Conservation (phyloP, 1,140 invertebrate genomes). For the Macrotrachela quadricornifera region DNA sequence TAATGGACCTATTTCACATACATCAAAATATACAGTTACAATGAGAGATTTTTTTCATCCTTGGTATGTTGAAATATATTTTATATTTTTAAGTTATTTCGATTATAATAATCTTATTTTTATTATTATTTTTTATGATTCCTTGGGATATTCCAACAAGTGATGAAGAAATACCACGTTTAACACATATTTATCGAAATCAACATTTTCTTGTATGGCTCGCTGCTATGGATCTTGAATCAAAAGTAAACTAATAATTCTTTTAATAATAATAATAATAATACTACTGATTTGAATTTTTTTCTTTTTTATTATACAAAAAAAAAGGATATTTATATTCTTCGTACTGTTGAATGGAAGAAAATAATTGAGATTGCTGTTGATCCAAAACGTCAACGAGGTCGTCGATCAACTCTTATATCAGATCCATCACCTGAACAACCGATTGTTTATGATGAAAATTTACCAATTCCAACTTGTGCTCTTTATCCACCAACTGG, state of each 20-base stretch:
- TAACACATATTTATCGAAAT: conserved; percentile 24
- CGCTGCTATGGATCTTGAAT: conserved; percentile 22
- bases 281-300: conserved; percentile 17
- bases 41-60: conserved; percentile 33
- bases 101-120: no score
- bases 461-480: conserved; percentile 20
- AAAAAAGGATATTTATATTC: no score
- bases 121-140: conserved; percentile 12
- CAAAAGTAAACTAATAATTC: no score
- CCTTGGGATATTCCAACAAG: conserved; percentile 28
- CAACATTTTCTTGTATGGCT: conserved; percentile 30
- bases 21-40: conserved; percentile 16
- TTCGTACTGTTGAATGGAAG: conserved; percentile 19
- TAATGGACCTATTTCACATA: conserved; percentile 14
- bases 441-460: conserved; percentile 18
- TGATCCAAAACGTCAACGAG: conserved; percentile 16
- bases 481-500: conserved; percentile 24
- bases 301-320: conserved; percentile 17
- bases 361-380: conserved; percentile 26
- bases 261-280: no score
- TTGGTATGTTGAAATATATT: not conserved
- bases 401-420: conserved; percentile 19
- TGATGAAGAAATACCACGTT: conserved; percentile 19
- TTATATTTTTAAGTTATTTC: no score
- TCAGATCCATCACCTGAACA: conserved; percentile 18